Evolutionary conservation across 2,888 invertebrate genomes (phyloP), one percentile per base, ranked within the genome.

Genomic region (Drosophila maculinotata): DNA sequence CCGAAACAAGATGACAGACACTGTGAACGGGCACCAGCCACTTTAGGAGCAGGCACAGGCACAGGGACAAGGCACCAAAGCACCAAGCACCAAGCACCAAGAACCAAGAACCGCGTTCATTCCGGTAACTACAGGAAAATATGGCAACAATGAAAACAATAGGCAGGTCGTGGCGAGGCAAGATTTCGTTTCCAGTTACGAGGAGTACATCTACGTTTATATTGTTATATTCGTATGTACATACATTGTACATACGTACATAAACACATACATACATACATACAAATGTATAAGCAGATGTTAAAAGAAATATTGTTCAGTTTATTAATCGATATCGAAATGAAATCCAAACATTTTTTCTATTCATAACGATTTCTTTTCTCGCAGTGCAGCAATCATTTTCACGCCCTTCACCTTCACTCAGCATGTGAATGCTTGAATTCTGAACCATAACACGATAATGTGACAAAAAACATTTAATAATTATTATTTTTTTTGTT

Each of bases 71-170:
- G 8, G 15, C 10, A 35, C 20, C 20, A 20, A 4, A 15, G 30
- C 15, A 52, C 31, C 51, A 25, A 42, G 47, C 42, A 44, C 51
- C 54, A 72, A 52, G 44, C 39, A 35, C 17, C 4, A 8, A 39
- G 20, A n/a, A 17, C 4, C 14, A 20, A 20, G 20, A 20, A 20
- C 20, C 20, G 20, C 35, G 33, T 12, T 42, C 14, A 52, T 64
- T 51, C 30, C 59, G 53, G 45, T 41, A 54, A 67, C 56, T 59
- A 49, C 53, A 39, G 58, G 42, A 66, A 62, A 65, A 78, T 66
- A 75, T 68, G 54, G 79, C 58, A 79, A 79, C 76, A 79, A 76
- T 79, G 76, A 72, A 68, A 82, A 79, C 83, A 82, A 79, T 76
- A 82, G 76, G 51, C 49, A 52, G 25, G 14, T 54, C 63, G 31